Base-by-base conservation (phyloP, 2,113 vertebrate species). In the Strix uralensis region DNA sequence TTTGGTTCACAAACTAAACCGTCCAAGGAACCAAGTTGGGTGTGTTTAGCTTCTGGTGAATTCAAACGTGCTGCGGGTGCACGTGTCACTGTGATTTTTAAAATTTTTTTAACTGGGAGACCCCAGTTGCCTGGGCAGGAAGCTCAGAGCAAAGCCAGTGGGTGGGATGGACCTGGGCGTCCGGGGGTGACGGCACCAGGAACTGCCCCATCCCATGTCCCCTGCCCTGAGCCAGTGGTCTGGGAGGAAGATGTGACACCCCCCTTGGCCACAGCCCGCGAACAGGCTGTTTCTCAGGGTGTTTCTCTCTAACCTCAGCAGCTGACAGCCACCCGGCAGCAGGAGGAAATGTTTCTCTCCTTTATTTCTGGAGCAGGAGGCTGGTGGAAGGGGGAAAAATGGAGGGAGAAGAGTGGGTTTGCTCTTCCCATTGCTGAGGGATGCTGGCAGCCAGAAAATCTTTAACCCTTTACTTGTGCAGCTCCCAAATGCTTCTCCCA, bases 221-320 rank as follows among this genome's bases (percentile, higher is more conserved):
- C 74, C 75, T 73, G 75, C 44, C 54, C 82, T 11, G 18, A 40
- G 16, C 40, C 38, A 5, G 32, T 6, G 54, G 4, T 22, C 52
- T 58, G 26, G 32, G 44, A 66, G 46, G 59, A 63, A 52, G 38
- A 6, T 69, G 75, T 13, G 58, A 58, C 71, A 15, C 1, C 13
- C 15, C 44, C 10, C 44, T 34, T 2, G 7, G 36, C 16, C 66
- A 21, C 3, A 2, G 47, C 17, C 65, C 5, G 0, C 4, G 5
- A 11, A 15, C 14, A 9, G 69, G 44, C 10, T 78, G n/a, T 2
- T 72, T 36, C 52, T 69, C 36, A 2, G 61, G 29, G 36, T 20
- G 32, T 46, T 87, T 55, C 42, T 54, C 86, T 51, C 54, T 5
- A 54, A 30, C 11, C 71, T 63, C 38, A 65, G 30, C 58, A 55